Base-by-base conservation (phyloP, 2,797 vertebrate genomes). In the Babyrousa celebensis region DNA sequence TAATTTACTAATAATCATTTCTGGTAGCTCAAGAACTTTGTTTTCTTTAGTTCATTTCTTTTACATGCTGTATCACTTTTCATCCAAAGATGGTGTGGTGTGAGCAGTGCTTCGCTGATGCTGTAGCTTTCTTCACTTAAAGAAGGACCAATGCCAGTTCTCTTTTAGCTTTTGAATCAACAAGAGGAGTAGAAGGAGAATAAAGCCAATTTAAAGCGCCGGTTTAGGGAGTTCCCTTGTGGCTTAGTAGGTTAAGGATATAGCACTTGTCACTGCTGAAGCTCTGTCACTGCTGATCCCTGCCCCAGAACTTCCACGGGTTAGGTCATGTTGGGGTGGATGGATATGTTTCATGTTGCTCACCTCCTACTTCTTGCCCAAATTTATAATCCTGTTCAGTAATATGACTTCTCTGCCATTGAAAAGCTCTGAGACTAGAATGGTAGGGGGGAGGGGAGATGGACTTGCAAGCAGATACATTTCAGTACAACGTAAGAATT, bases 401-500 rank as follows among this genome's bases (percentile, higher is more conserved):
- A 71, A 0, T 32, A 21, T 79, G 78, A 20, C 75, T 78, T 72
- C 20, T 77, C 48, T 78, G 43, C 32, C 56, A 48, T 72, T 43
- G n/a, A 86, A 85, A 89, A 92, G 56, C 84, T 85, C 29, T 14
- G 68, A 78, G 63, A 71, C 23, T 52, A 89, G 3, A 29, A 75
- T 54, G 20, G 9, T 67, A 5, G 54, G 36, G 40, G 16, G 20
- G 60, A 71, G 27, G 29, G 70, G 79, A 88, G 40, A 54, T 56
- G 1, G 23, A 54, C 71, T 86, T 71, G 14, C 29, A 68, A 65
- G 70, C 40, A 75, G 60, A 25, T 74, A 77, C 10, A 43, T 79
- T 88, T 91, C n/a, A 43, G 36, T 77, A 40, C 32, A 62, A 14
- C 56, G 87, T 79, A 77, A 43, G n/a, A 82, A 79, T 89, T 80